Percentiles rank a stretch among this genome's conserved stretches.
phyloP scores from a whole-genome alignment of 2,888 invertebrate species.

The Parnassius smintheus region DNA sequence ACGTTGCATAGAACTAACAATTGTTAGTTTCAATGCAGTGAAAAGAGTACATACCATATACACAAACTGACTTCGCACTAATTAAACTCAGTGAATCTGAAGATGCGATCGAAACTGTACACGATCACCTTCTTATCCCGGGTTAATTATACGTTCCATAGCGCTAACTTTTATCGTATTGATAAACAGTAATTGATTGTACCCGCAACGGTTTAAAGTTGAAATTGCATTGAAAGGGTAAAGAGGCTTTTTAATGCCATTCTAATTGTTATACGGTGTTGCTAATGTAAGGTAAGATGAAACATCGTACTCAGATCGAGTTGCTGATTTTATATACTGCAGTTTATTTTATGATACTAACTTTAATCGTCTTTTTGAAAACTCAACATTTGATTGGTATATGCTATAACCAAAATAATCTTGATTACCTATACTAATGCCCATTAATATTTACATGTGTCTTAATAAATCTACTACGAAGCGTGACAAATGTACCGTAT shows the following conservation, averaged over 20 bases:
- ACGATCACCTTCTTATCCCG: slow-evolving; percentile 19
- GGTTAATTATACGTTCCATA: slow-evolving; percentile 11
- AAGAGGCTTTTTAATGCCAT: slow-evolving; percentile 1
- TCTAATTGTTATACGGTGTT: slow-evolving; percentile 13
- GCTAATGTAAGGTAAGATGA: too few relatives aligned
- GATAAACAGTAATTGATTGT: neutral
- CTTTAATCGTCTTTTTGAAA: too few relatives aligned
- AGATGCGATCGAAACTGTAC: slow-evolving; percentile 17
- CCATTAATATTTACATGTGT: too few relatives aligned
- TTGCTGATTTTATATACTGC: neutral
- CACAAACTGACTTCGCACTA: slow-evolving; percentile 2
- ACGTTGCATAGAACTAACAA: neutral
- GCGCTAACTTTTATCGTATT: neutral
- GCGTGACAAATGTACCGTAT: too few relatives aligned
- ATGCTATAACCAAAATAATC: too few relatives aligned
- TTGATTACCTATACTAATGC: too few relatives aligned
- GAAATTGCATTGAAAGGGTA: neutral
- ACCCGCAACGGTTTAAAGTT: neutral
- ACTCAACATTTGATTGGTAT: too few relatives aligned
- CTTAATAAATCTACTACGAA: too few relatives aligned
- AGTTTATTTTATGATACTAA: too few relatives aligned
- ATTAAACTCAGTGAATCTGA: slow-evolving; percentile 11
- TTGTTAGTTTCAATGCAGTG: neutral
- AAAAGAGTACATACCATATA: neutral
- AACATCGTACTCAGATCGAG: neutral